Base-by-base conservation (phyloP, 1,140 invertebrate genomes). In the Drosophila teissieri region DNA sequence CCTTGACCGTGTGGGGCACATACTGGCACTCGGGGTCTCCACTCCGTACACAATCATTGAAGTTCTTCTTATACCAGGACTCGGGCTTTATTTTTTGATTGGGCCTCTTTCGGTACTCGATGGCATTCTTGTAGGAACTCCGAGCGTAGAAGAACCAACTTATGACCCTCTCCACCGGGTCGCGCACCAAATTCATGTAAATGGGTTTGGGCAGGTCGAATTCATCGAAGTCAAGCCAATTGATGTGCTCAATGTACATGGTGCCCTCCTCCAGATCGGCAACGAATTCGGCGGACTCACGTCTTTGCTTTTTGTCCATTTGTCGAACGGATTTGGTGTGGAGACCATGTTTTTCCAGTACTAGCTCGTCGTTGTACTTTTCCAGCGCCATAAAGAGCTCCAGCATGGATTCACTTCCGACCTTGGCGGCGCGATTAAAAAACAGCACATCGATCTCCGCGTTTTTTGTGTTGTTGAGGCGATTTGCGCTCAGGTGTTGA, bases 361-460 rank as follows among this genome's bases (percentile, higher is more conserved):
- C 52, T 5, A 89, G 10, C n/a, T 77, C 67, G 0, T 84, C 77
- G 39, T 90, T 52, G 17, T 68, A 90, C 14, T 69, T 73, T 17
- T 69, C 76, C 44, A 92, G 94, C 44, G 95, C 93, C 1, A 96
- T 95, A 3, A 98, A 92, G 0, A 98, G 93, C 90, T 97, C 96
- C 95, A 98, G 96, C 78, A 97, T 95, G 0, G 96, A 97, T 91
- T 97, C 96, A 54, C 96, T 96, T 31, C 96, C 96, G 17, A 97
- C 96, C 93, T 98, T 98, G 3, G 97, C 97, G 12, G 97, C 96
- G 4, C 97, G 93, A 92, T 98, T 98, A 92, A 97, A 98, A 93
- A 98, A 97, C 2, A 91, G 36, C 5, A 90, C 77, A 0, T 91
- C 90, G 17, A 77, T 51, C 2, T 91, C 94, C 0, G 96, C 95